Evolutionary conservation across 2,797 vertebrate genomes (phyloP).

Genomic region (Betta splendens): DNA sequence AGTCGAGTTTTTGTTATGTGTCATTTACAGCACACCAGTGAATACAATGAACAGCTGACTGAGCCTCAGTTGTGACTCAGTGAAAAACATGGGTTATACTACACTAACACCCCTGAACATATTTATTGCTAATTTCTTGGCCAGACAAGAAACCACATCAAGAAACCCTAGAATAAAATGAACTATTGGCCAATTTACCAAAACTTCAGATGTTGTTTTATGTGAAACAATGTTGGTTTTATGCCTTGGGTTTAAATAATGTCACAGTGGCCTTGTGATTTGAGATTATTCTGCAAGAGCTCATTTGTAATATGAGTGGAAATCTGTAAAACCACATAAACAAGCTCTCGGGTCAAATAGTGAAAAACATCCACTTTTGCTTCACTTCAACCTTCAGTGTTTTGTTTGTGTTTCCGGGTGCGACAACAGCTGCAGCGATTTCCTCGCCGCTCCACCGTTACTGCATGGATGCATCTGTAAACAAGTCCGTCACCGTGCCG

Average conservation of each 20-base stretch:
- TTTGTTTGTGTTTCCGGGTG: conserved; percentile 15
- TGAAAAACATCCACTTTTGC: not conserved
- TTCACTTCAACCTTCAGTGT: conserved; percentile 1
- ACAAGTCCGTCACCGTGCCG: conserved; percentile 55
- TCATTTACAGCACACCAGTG: not conserved
- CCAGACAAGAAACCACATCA: conserved; percentile 15
- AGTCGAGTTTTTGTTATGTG: not conserved
- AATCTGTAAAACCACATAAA: conserved; percentile 32
- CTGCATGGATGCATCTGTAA: conserved; percentile 60
- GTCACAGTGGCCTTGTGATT: conserved; percentile 14
- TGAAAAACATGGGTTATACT: not conserved
- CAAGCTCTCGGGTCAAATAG: conserved; percentile 7
- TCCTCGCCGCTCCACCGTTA: conserved; percentile 45
- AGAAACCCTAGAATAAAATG: conserved; percentile 22
- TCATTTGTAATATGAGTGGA: conserved; percentile 13
- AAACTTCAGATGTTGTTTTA: conserved; percentile 18
- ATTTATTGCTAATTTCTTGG: conserved; percentile 3
- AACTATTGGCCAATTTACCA: conserved; percentile 29
- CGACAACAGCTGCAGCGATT: conserved; percentile 58
- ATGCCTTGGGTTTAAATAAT: conserved; percentile 7
- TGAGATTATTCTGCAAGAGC: conserved; percentile 20
- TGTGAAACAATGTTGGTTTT: conserved; percentile 12
- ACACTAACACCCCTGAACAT: not conserved
- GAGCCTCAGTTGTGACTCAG: not conserved
- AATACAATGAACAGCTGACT: not conserved